Evolutionary conservation across 2,113 vertebrate genomes (phyloP).

Genomic region (Bufo bufo): DNA sequence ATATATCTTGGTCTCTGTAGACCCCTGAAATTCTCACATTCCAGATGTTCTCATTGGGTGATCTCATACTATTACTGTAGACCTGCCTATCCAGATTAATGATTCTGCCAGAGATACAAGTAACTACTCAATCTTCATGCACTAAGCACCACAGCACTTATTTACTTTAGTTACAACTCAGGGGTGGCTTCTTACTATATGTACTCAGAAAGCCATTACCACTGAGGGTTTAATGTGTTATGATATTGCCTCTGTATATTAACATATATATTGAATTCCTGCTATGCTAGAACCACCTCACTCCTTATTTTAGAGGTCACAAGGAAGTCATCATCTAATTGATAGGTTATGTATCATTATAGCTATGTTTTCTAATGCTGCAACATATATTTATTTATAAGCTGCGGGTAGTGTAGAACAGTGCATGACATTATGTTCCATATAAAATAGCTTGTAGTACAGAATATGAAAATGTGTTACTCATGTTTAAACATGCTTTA

Average conservation of each 20-base stretch:
- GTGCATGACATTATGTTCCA: neutral
- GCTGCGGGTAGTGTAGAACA: neutral
- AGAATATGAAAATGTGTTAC: neutral
- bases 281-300: slow-evolving; percentile 1
- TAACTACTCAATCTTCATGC: slow-evolving; percentile 21
- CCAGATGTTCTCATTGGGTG: neutral
- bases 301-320: slow-evolving; percentile 19
- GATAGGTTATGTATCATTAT: neutral
- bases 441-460: neutral
- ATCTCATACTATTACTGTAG: slow-evolving; percentile 4
- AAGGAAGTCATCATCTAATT: neutral
- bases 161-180: slow-evolving; percentile 11
- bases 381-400: slow-evolving; percentile 4
- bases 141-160: slow-evolving; percentile 1
- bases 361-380: neutral
- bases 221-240: slow-evolving; percentile 16
- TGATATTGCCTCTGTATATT: slow-evolving; percentile 33
- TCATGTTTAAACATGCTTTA: neutral
- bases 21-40: neutral
- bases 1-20: neutral
- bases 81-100: slow-evolving; percentile 25
- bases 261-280: slow-evolving; percentile 46
- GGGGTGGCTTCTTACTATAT: neutral
- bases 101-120: slow-evolving; percentile 8
- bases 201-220: slow-evolving; percentile 20